Percentiles rank a stretch among this genome's conserved stretches.
phyloP scores from a whole-genome alignment of 1,140 invertebrate genomes.

The Brachionus angularis region DNA sequence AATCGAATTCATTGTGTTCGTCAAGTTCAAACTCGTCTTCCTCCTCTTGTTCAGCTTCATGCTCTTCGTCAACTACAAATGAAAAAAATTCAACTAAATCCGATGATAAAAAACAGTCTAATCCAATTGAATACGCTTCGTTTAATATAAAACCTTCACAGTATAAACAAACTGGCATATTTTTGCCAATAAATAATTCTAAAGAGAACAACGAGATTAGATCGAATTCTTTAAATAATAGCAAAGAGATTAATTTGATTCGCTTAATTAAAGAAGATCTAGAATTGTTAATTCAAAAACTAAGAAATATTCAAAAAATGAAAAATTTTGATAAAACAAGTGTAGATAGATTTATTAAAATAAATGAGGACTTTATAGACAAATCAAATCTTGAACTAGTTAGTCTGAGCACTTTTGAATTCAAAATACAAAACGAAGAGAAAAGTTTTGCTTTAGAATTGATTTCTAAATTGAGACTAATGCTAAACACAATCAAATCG shows the following conservation, averaged over 20 bases:
- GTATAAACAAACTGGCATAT: conserved; percentile 33
- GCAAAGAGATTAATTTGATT: not conserved
- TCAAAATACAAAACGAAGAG: too few species aligned
- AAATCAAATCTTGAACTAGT: too few species aligned
- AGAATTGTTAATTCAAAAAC: conserved; percentile 19
- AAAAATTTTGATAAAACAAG: not conserved
- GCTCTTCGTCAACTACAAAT: too few species aligned
- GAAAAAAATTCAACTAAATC: not conserved
- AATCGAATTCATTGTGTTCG: too few species aligned
- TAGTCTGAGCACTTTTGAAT: too few species aligned
- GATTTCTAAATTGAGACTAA: too few species aligned
- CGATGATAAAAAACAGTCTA: not conserved
- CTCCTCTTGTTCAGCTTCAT: too few species aligned
- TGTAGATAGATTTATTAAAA: not conserved
- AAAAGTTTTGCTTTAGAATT: too few species aligned
- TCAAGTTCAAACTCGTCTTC: too few species aligned
- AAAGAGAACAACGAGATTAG: not conserved
- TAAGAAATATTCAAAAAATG: conserved; percentile 14
- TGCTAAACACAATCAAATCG: too few species aligned
- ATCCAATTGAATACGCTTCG: not conserved
- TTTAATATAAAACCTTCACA: conserved; percentile 39
- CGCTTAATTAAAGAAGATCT: conserved; percentile 21
- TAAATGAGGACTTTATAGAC: not conserved
- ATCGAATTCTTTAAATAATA: not conserved
- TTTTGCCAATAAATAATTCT: conserved; percentile 35